phyloP scores from a whole-genome alignment of 2,113 vertebrate genomes.

The Corapipo altera region DNA sequence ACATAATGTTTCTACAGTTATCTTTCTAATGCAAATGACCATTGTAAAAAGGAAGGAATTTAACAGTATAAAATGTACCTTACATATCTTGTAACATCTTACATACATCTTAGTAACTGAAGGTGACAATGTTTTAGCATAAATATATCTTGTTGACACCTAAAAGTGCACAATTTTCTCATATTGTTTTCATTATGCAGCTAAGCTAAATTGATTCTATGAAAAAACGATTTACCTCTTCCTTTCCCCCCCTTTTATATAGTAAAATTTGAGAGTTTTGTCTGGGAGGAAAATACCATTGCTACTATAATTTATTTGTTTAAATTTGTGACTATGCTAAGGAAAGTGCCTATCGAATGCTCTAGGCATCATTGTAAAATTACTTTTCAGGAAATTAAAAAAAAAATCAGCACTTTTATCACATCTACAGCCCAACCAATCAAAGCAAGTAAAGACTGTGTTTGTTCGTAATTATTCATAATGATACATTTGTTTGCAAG shows the following conservation, averaged over 20 bases:
- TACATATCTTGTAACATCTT: background rate
- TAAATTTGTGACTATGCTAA: background rate
- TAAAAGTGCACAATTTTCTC: background rate
- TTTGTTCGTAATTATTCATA: background rate
- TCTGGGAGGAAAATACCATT: background rate
- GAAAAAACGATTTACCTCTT: background rate
- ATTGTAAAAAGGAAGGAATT: background rate
- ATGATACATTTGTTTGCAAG: fast-evolving
- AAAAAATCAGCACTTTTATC: background rate
- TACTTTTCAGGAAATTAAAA: background rate
- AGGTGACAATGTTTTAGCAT: background rate
- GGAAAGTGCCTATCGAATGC: background rate
- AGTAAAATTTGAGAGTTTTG: background rate
- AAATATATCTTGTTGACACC: background rate
- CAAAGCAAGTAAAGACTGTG: fast-evolving
- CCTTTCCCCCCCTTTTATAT: fast-evolving
- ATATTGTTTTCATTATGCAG: background rate
- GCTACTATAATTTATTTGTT: background rate
- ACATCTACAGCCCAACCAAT: background rate
- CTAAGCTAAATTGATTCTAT: background rate
- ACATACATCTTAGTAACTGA: background rate
- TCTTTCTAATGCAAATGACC: background rate
- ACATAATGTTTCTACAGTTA: background rate
- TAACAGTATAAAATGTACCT: background rate
- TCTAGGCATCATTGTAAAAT: background rate